A percentile compares a stretch with the other conserved stretches of the same genome.
phyloP scores from a whole-genome alignment of 2,113 vertebrate species.

The Oreochromis tanganicae region DNA sequence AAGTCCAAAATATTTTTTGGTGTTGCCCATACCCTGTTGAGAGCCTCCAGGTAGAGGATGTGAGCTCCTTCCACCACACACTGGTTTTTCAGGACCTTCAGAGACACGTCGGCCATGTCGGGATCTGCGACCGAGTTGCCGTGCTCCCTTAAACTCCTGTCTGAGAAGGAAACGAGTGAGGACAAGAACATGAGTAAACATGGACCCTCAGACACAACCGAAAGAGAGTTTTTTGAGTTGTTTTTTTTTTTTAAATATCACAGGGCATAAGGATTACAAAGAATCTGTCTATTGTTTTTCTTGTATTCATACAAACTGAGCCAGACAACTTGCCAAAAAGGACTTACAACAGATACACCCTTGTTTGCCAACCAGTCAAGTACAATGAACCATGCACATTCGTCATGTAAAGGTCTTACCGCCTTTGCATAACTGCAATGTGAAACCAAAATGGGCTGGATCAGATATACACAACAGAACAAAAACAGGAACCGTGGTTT shows the following conservation, averaged over 20 bases:
- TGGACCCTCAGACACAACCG: background rate
- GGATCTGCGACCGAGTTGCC: conserved; percentile 70
- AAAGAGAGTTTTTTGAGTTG: background rate
- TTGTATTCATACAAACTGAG: background rate
- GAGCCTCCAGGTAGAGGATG: conserved; percentile 79
- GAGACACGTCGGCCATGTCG: conserved; percentile 72
- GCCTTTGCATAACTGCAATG: background rate
- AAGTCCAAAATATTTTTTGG: background rate
- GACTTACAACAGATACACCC: background rate
- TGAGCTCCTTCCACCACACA: conserved; percentile 85
- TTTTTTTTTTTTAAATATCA: background rate
- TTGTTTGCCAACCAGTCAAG: background rate
- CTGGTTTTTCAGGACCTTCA: conserved; percentile 84
- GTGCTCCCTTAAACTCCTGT: conserved; percentile 66
- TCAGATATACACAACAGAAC: background rate
- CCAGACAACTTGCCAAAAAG: background rate
- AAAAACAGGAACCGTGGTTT: background rate
- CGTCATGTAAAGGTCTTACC: background rate
- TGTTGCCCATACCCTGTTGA: conserved; percentile 81
- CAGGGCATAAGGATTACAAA: background rate
- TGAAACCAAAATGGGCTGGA: background rate
- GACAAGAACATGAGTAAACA: background rate
- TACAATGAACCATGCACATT: background rate
- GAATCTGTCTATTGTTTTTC: background rate
- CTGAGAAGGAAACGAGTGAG: conserved; percentile 23